Percentiles rank a stretch among this genome's conserved stretches.
These are phyloP conservation scores for Labroides dimidiatus DNA, from an alignment of 2,797 vertebrate genomes.

Conservation along the genomic window DNA sequence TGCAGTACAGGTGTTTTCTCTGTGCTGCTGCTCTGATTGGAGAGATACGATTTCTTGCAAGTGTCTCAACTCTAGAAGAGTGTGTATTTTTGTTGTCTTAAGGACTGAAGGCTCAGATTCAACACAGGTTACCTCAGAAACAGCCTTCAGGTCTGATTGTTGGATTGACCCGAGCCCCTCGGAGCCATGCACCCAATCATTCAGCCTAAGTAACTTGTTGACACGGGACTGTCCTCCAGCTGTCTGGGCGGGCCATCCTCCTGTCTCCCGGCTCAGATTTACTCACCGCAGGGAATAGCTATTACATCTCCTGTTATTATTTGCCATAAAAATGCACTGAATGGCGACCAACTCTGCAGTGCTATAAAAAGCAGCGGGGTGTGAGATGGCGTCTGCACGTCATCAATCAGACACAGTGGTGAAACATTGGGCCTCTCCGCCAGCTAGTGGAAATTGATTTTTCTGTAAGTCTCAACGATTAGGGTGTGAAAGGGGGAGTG, in stretches of 20 bases:
- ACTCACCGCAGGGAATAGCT: conserved; percentile 70
- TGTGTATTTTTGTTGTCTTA: conserved; percentile 26
- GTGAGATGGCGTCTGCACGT: conserved; percentile 76
- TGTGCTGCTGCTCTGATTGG: not conserved
- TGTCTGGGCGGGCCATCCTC: conserved; percentile 66
- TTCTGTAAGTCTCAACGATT: conserved; percentile 80
- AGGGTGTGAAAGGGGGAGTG: conserved; percentile 69
- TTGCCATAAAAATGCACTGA: conserved; percentile 80
- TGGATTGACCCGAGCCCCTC: conserved; percentile 36
- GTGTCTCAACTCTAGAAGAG: conserved; percentile 7
- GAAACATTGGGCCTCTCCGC: conserved; percentile 71
- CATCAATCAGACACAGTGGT: conserved; percentile 81
- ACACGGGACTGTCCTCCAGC: conserved; percentile 72
- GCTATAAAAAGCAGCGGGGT: conserved; percentile 79
- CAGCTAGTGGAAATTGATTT: conserved; percentile 80
- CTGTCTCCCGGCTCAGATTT: conserved; percentile 76
- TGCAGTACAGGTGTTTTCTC: not conserved
- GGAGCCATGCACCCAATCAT: conserved; percentile 59
- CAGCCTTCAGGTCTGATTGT: conserved; percentile 52
- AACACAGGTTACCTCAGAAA: conserved; percentile 32
- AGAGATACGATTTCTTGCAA: not conserved
- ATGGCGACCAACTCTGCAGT: conserved; percentile 70
- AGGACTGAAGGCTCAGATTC: conserved; percentile 34
- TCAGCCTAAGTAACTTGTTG: conserved; percentile 80
- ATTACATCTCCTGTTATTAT: conserved; percentile 84